Evolutionary conservation across 1,140 invertebrate genomes (phyloP), one percentile per base, ranked within the genome.

Genomic region (Anoplophora glabripennis): DNA sequence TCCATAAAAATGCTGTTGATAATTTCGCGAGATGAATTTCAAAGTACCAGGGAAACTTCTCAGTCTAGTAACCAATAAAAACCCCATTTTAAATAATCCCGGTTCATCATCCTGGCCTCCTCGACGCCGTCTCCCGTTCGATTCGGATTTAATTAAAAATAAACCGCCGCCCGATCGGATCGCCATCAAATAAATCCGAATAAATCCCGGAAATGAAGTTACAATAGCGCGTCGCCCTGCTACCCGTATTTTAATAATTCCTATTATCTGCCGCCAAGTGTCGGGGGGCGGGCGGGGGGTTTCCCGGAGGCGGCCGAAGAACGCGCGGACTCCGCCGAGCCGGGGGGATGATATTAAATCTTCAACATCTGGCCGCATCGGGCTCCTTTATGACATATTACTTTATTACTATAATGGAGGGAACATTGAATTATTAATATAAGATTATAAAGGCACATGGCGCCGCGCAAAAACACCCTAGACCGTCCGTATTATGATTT

Each of bases 361-460:
- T 66, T 57, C 69, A 58, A 64, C 72, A 74, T 71, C 70, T 74
- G 72, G 72, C 62, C 65, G 59, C 58, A 61, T 65, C 56, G 64
- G 57, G 64, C 64, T 71, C 70, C 69, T 71, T 74, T 72, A 73
- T 74, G 72, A 74, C 72, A 72, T 74, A 74, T 74, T 74, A 74
- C 72, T 74, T 74, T 73, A 74, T 74, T 74, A 74, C 71, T 68
- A 69, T 72, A 74, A 74, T 74, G 71, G 72, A 72, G 71, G 72
- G 72, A 67, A 72, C 71, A 74, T 74, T 74, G 72, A 74, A 74
- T 74, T 74, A 74, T 74, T 74, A 74, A 74, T 74, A 74, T 74
- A 74, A 74, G 71, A 74, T 74, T 73, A 74, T 70, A 67, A 70
- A 64, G 60, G 65, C 66, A 68, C 62, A 68, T 70, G 69, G 66